A percentile compares a stretch with the other conserved stretches of the same genome.
phyloP scores from a whole-genome alignment of 2,888 invertebrate species.

The Cheilosia scutellata region DNA sequence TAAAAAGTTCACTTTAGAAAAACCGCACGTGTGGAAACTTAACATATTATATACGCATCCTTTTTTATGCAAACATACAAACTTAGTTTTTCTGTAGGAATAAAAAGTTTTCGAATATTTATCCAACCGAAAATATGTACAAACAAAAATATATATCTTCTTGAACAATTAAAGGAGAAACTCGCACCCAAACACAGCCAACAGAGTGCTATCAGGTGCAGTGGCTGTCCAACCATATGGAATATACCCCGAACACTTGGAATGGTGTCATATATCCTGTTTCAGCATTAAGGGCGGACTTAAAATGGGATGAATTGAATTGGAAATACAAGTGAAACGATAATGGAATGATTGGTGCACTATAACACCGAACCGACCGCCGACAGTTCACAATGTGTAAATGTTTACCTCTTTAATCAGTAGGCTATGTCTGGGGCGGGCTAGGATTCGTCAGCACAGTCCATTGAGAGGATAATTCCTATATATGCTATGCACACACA shows the following conservation, averaged over 20 bases:
- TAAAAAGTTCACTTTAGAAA: no score
- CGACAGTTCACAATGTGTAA: constrained; percentile 15
- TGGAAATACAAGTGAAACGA: constrained; percentile 51
- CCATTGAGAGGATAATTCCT: constrained; percentile 29
- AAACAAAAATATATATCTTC: neutral
- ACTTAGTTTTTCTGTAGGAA: neutral
- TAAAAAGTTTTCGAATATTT: neutral
- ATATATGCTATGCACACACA: neutral
- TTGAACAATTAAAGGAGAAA: neutral
- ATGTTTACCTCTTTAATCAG: constrained; percentile 63
- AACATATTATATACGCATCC: no score
- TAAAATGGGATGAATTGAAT: constrained; percentile 55
- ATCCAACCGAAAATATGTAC: neutral
- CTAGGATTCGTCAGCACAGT: neutral
- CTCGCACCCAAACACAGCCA: neutral
- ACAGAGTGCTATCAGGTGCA: neutral
- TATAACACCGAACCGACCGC: neutral
- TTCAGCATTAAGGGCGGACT: constrained; percentile 41
- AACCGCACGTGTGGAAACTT: no score
- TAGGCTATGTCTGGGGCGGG: constrained; percentile 13
- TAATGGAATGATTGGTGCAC: constrained; percentile 3
- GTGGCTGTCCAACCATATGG: neutral
- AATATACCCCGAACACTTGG: neutral
- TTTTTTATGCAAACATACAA: neutral
- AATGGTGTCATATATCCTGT: constrained; percentile 39